phyloP scores from a whole-genome alignment of 2,797 vertebrate genomes.

The Saxicola maurus region DNA sequence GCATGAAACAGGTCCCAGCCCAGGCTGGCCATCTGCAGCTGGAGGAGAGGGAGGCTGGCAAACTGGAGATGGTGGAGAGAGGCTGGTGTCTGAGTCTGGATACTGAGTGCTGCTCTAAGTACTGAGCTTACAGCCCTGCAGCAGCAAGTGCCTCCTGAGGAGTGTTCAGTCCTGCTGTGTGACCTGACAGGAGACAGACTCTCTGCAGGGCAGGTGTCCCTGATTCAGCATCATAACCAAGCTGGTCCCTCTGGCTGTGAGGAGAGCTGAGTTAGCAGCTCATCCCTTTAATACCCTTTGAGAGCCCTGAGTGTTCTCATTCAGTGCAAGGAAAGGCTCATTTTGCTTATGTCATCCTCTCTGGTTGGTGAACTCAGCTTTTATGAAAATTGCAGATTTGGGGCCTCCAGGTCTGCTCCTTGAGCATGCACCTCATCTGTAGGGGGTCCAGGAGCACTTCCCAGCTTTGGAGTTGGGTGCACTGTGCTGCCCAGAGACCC shows the following conservation, averaged over 20 bases:
- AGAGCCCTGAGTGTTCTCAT: not conserved
- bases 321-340: not conserved
- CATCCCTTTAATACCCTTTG: not conserved
- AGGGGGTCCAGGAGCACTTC: not conserved
- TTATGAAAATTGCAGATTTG: not conserved
- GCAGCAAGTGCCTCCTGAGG: not conserved
- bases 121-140: not conserved
- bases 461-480: not conserved
- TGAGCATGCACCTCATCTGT: not conserved
- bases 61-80: not conserved
- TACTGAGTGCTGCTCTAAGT: not conserved
- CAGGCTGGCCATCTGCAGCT: not conserved
- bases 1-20: rapidly evolving
- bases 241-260: not conserved
- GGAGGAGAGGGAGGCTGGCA: not conserved
- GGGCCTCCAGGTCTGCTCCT: not conserved
- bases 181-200: not conserved
- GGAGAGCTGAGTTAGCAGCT: not conserved
- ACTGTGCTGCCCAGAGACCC: not conserved
- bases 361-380: not conserved
- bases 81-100: too few species aligned
- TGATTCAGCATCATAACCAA: not conserved
- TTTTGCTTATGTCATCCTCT: not conserved
- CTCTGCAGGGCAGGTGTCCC: not conserved
- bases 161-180: not conserved